phyloP scores from a whole-genome alignment of 2,888 invertebrate genomes.

The Drosophila rubida region DNA sequence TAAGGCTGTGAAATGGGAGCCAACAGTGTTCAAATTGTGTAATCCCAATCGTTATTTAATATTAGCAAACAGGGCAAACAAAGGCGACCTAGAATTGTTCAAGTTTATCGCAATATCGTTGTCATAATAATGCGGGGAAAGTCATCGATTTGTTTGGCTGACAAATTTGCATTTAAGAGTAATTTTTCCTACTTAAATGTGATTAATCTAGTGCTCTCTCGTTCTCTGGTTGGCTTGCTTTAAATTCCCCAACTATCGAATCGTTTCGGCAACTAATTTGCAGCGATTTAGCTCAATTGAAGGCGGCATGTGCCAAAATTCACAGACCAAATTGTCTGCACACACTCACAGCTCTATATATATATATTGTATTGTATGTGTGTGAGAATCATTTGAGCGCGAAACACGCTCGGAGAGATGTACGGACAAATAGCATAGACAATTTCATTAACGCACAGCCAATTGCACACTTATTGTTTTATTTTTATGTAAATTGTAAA shows the following conservation, averaged over 20 bases:
- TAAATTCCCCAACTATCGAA: background rate
- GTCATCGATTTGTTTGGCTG: background rate
- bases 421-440: constrained; percentile 15
- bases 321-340: constrained; percentile 15
- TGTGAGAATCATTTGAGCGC: constrained; percentile 53
- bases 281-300: constrained; percentile 5
- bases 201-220: background rate
- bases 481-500: constrained; percentile 71
- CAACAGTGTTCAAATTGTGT: background rate
- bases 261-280: background rate
- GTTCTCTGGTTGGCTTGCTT: no score
- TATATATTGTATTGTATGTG: background rate
- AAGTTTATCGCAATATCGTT: background rate
- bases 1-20: background rate
- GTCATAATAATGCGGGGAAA: background rate
- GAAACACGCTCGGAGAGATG: constrained; percentile 12
- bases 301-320: constrained; percentile 41
- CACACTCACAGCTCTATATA: no score
- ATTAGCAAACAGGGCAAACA: background rate
- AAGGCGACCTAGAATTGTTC: background rate
- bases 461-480: constrained; percentile 74
- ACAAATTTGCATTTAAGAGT: background rate
- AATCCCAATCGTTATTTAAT: background rate
- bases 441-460: constrained; percentile 65
- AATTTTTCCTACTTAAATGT: background rate